Evolutionary conservation across 2,113 vertebrate species (phyloP).

Genomic region (Irena cyanogastra): DNA sequence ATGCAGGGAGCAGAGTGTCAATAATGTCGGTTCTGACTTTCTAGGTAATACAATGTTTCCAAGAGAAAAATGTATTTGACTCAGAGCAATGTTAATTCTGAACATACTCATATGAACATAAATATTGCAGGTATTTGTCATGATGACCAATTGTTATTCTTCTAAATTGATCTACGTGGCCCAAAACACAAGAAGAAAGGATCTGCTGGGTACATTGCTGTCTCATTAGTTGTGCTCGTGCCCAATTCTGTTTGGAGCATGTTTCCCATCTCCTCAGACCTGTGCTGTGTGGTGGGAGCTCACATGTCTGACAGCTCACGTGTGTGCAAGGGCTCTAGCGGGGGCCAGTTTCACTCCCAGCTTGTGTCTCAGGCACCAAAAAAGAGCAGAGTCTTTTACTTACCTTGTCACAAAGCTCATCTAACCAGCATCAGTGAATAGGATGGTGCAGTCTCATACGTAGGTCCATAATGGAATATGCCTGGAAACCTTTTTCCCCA

Average conservation of each 20-base stretch:
- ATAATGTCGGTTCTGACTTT: neutral
- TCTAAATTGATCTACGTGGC: neutral
- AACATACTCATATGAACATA: neutral
- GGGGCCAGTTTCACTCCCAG: neutral
- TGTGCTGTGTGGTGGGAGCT: neutral
- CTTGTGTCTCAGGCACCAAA: neutral
- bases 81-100: neutral
- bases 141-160: neutral
- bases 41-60: neutral
- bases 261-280: neutral
- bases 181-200: neutral
- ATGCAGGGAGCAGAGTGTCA: neutral
- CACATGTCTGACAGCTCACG: neutral
- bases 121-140: neutral
- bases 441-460: neutral
- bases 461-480: neutral
- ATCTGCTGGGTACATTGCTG: neutral
- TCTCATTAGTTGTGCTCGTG: neutral
- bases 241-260: neutral
- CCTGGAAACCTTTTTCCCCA: neutral
- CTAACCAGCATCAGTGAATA: neutral
- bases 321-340: neutral
- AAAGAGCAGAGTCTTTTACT: neutral
- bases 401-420: neutral
- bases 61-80: neutral